Conservation (phyloP, 2,113 vertebrate species). For the Mastomys natalensis region DNA sequence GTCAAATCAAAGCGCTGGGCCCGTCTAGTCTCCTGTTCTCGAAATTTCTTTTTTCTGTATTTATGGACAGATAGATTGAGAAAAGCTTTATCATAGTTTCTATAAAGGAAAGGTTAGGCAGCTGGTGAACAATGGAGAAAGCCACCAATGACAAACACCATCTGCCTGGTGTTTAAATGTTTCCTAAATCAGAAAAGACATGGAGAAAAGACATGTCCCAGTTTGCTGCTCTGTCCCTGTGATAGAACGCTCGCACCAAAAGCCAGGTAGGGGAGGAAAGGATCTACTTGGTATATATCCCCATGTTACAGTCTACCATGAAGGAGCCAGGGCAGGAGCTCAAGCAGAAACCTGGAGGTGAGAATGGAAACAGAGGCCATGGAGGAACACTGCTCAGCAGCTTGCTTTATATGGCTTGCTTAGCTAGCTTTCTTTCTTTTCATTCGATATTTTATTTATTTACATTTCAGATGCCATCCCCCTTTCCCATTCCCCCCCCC, state of each 20-base stretch:
- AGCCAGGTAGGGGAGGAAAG: not conserved
- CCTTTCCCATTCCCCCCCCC: too few relatives aligned
- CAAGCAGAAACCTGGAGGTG: not conserved
- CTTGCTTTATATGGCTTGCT: not conserved
- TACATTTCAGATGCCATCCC: too few relatives aligned
- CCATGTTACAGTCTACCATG: not conserved
- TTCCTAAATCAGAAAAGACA: constrained; percentile 42
- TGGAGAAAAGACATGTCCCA: not conserved
- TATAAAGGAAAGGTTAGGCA: constrained; percentile 46
- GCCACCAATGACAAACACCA: constrained; percentile 16
- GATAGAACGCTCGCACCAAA: not conserved
- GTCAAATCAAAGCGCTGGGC: constrained; percentile 70
- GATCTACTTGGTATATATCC: not conserved
- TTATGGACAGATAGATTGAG: constrained; percentile 64
- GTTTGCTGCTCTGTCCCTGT: not conserved
- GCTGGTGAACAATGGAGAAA: constrained; percentile 53
- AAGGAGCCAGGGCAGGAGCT: not conserved
- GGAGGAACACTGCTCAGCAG: not conserved
- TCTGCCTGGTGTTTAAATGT: constrained; percentile 46
- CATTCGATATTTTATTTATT: too few relatives aligned
- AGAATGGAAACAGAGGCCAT: not conserved
- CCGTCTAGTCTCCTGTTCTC: constrained; percentile 42
- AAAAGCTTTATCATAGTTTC: constrained; percentile 55
- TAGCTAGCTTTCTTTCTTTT: not conserved
- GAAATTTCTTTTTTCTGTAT: constrained; percentile 33